A percentile compares a stretch with the other conserved stretches of the same genome.
Evolutionary conservation across 2,113 vertebrate species (phyloP).

Genomic region (Clarias magur): DNA sequence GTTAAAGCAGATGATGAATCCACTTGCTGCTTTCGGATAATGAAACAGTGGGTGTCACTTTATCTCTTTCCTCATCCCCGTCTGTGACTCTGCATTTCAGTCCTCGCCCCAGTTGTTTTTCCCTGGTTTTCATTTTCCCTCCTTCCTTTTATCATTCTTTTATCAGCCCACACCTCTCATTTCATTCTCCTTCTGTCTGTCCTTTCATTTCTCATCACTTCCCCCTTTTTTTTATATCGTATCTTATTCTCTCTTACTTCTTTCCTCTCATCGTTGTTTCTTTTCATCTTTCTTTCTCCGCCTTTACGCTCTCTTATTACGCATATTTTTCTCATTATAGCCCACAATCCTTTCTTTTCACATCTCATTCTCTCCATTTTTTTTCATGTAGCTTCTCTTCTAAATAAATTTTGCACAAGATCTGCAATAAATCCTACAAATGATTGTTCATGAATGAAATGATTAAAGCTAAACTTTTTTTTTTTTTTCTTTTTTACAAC

Average conservation of each 20-base stretch:
- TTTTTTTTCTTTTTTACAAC: neutral
- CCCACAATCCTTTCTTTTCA: neutral
- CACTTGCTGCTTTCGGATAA: slow-evolving; percentile 39
- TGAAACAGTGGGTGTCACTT: slow-evolving; percentile 41
- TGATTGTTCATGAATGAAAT: neutral
- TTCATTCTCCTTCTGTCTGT: neutral
- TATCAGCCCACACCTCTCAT: slow-evolving; percentile 27
- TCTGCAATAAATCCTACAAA: neutral
- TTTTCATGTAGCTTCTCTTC: neutral
- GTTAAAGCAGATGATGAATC: slow-evolving; percentile 46
- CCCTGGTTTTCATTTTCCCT: neutral
- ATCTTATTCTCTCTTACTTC: neutral
- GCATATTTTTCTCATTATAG: neutral
- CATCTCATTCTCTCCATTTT: neutral
- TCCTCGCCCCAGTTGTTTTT: neutral
- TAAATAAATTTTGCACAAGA: neutral
- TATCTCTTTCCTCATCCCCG: slow-evolving; percentile 27
- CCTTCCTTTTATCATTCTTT: slow-evolving; percentile 18
- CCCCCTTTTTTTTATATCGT: neutral
- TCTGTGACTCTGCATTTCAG: slow-evolving; percentile 28
- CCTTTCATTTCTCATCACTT: neutral
- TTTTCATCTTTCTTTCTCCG: neutral
- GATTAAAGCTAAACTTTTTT: neutral
- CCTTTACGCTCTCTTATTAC: neutral
- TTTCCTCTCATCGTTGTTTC: neutral